phyloP scores from a whole-genome alignment of 2,113 vertebrate genomes.

The Electrona antarctica region DNA sequence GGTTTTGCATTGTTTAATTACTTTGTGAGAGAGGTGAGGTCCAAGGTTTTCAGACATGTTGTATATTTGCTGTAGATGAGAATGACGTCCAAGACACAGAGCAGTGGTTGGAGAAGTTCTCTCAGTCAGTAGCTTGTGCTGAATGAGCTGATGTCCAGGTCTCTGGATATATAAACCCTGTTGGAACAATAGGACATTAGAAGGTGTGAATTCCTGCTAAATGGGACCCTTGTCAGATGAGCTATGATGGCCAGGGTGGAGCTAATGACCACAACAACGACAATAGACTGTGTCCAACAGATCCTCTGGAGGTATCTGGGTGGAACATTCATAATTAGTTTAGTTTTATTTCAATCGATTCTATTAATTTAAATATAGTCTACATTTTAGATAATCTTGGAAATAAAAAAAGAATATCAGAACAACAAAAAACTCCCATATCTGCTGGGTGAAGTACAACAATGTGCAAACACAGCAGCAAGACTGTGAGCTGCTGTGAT shows the following conservation, averaged over 20 bases:
- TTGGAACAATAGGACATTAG: conserved; percentile 13
- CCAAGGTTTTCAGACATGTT: neutral
- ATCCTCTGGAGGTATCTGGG: too few species aligned
- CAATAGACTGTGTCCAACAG: neutral
- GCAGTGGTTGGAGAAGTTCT: neutral
- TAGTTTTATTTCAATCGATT: too few species aligned
- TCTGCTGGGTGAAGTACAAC: too few species aligned
- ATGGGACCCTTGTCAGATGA: neutral
- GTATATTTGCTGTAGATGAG: conserved; percentile 18
- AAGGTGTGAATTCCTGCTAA: conserved; percentile 23
- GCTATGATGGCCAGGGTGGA: too few species aligned
- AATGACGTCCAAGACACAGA: neutral
- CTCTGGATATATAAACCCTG: conserved; percentile 13
- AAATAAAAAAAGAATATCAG: too few species aligned
- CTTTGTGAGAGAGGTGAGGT: neutral
- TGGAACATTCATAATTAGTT: too few species aligned
- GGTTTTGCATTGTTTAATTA: conserved; percentile 68
- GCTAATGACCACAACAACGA: too few species aligned
- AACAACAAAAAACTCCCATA: too few species aligned
- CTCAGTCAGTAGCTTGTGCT: neutral
- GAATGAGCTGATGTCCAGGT: neutral
- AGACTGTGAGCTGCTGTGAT: too few species aligned
- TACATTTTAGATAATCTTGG: too few species aligned
- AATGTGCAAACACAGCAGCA: too few species aligned
- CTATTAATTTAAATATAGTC: too few species aligned